Base-by-base conservation (phyloP, 2,797 vertebrate genomes). In the Hydrocynus forskahlii region DNA sequence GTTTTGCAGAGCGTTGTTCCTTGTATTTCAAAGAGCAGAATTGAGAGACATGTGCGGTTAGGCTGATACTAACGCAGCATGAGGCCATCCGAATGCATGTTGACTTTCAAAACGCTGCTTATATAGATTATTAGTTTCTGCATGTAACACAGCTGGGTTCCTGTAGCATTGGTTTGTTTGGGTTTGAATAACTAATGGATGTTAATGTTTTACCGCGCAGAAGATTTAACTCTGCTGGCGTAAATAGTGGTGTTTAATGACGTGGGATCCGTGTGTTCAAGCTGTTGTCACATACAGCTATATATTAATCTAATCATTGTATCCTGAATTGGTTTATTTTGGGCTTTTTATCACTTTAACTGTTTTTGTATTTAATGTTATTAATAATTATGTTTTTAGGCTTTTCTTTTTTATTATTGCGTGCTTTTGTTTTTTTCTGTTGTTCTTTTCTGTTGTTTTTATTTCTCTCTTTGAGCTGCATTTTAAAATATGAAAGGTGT, bases 131-230 rank as follows among this genome's bases (percentile, higher is more conserved):
- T 40, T 6, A 40, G 10, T 3, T 4, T 2, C 70, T 50, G 16
- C 10, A 8, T 55, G 69, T 38, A 19, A 73, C 52, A 73, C 71
- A 73, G 54, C 21, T 29, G 71, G 71, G 71, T 13, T 40, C 71
- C 29, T 59, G 29, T 40, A 14, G 35, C 7, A 14, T 38, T 59
- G 54, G 71, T 73, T n/a, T 21, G 14, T 21, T 40, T 73, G 71
- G 19, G 35, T 10, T 40, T 6, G 52, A 5, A 10, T 13, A 57
- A 40, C 19, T 73, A 73, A 73, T 40, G 14, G 54, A 73, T 59
- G 10, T 40, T 59, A 73, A 73, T 73, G 71, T 35, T 29, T 13
- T 3, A 13, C 45, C 16, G 43, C 17, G 3, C 1, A 19, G 6
- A 38, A 55, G 21, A 40, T 14, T 38, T 10, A 40, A 35, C 63